Evolutionary conservation across 2,113 vertebrate species (phyloP), one percentile per base, ranked within the genome.

Genomic region (Perca schrenkii): DNA sequence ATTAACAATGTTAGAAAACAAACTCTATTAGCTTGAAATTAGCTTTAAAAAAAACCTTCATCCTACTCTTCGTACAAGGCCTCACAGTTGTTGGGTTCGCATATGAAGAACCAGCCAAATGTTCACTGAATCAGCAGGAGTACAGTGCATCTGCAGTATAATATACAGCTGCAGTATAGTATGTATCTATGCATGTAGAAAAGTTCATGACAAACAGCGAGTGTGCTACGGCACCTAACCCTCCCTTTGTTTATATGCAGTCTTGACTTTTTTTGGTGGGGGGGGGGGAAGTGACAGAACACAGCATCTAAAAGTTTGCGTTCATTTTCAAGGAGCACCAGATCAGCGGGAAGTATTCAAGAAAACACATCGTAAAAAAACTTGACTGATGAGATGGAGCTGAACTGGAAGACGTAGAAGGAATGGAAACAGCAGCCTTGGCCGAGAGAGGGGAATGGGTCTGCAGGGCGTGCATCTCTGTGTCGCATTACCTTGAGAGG

Each of bases 371-470:
- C 1, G 11, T 10, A 17, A 25, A 49, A 22, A 22, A 17, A 4
- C 34, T 8, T 8, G 52, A 49, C 36, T 8, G 50, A 50, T 14
- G 22, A 25, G 43, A 47, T 4, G 67, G 46, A 5, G 13, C 47
- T 70, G 11, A 50, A 22, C 19, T 70, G 52, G 70, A 65, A 84
- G 82, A 68, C 77, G 17, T 14, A 80, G 74, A 49, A 60, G 22
- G 52, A 81, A 22, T 40, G 43, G 54, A 80, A 83, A 11, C 40
- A 0, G 17, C 43, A 61, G 57, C 12, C 2, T 72, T 4, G 16
- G 16, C 40, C 25, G 4, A 1, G 25, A 63, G 78, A 52, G 15
- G 22, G 49, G 62, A 63, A 53, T 58, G 65, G 0, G 17, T 46
- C 61, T 56, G 40, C 74, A 64, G 28, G 53, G 40, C 0, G 3